Percentiles rank a stretch among this genome's conserved stretches.
phyloP scores from a whole-genome alignment of 2,888 invertebrate genomes.

The Crocallis elinguaria region DNA sequence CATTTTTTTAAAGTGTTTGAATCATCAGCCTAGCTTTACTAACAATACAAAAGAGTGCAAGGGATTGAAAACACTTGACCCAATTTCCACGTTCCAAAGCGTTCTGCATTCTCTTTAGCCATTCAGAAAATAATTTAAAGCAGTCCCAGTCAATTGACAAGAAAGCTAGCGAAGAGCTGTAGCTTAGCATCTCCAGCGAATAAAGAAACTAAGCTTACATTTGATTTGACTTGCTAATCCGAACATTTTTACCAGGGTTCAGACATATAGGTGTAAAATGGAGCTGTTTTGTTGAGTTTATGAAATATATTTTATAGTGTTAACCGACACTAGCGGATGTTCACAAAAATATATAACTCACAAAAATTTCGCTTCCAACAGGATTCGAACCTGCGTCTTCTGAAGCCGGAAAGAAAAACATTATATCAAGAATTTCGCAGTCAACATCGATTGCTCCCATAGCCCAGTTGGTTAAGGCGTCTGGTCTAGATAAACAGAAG shows the following conservation, averaged over 20 bases:
- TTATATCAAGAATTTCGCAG: too few species aligned
- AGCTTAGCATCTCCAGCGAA: constrained; percentile 16
- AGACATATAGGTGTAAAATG: not conserved
- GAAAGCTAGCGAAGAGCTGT: constrained; percentile 2
- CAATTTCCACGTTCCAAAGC: constrained; percentile 5
- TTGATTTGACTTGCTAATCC: constrained; percentile 34
- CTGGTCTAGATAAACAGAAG: too few species aligned
- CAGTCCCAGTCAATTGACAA: constrained; percentile 5
- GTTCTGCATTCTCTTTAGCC: not conserved
- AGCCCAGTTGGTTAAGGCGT: too few species aligned
- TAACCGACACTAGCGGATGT: too few species aligned
- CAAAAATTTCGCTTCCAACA: too few species aligned
- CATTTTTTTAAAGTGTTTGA: too few species aligned
- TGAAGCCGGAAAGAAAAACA: too few species aligned
- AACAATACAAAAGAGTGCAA: not conserved
- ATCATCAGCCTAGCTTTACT: too few species aligned
- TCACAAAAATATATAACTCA: too few species aligned
- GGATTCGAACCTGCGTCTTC: too few species aligned
- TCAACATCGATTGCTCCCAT: too few species aligned
- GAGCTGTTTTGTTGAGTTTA: not conserved
- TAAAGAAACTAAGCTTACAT: constrained; percentile 33
- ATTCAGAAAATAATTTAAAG: constrained; percentile 6
- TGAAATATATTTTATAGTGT: too few species aligned
- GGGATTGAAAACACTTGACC: not conserved
- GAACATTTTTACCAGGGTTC: constrained; percentile 21